Evolutionary conservation across 2,113 vertebrate genomes (phyloP).

Genomic region (Tragelaphus buxtoni): DNA sequence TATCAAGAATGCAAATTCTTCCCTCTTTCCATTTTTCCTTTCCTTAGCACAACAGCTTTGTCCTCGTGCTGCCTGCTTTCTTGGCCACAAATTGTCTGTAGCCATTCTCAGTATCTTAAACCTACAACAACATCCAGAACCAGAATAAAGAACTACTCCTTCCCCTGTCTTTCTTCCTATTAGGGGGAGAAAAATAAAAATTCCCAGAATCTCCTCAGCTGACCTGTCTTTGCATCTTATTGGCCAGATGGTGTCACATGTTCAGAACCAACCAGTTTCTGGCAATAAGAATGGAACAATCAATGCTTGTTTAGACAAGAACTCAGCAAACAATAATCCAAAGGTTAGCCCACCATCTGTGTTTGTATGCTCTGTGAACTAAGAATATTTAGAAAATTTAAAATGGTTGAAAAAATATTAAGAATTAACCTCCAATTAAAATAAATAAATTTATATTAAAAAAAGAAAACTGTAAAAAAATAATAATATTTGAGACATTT

Average conservation of each 20-base stretch:
- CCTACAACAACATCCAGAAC: not conserved
- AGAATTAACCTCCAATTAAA: too few relatives aligned
- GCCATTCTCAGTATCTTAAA: not conserved
- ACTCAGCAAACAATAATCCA: not conserved
- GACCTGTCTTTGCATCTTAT: not conserved
- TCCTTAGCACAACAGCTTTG: not conserved
- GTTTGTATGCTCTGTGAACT: not conserved
- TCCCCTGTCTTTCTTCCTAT: not conserved
- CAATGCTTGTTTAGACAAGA: not conserved
- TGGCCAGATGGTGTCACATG: not conserved
- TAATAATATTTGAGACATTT: not conserved
- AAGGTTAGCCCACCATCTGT: not conserved
- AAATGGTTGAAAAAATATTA: not conserved
- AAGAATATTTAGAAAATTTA: not conserved
- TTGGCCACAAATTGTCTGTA: not conserved
- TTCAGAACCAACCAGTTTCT: not conserved
- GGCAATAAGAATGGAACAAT: not conserved
- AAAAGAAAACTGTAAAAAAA: too few relatives aligned
- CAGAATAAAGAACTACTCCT: not conserved
- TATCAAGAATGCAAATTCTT: not conserved
- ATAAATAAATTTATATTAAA: too few relatives aligned
- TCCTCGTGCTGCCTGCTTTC: not conserved
- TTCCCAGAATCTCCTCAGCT: not conserved
- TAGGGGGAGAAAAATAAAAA: not conserved
- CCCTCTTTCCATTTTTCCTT: not conserved